A percentile compares a stretch with the other conserved stretches of the same genome.
phyloP scores from a whole-genome alignment of 2,888 invertebrate species.

The Vesta saturnalis region DNA sequence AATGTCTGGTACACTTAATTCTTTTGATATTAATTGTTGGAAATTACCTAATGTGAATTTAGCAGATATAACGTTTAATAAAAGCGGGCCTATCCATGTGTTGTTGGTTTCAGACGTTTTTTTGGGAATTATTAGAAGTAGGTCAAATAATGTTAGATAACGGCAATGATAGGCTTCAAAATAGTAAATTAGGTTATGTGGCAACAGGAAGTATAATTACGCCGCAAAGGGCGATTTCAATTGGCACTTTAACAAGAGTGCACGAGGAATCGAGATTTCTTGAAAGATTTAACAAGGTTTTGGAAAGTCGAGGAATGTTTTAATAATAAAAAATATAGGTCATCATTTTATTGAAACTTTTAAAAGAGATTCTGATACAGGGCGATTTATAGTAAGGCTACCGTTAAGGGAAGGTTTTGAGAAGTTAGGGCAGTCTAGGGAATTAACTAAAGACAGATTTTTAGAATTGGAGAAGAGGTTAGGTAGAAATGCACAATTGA shows the following conservation, averaged over 20 bases:
- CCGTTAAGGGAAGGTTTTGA: constrained; percentile 6
- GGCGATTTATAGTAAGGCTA: not conserved
- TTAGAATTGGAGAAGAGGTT: not conserved
- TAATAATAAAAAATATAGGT: not conserved
- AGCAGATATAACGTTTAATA: not conserved
- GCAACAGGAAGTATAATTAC: constrained; percentile 2
- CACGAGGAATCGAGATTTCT: not conserved
- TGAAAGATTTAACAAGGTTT: not conserved
- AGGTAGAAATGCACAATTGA: not conserved
- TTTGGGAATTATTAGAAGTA: not conserved
- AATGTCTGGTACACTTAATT: too few species aligned
- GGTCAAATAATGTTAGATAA: constrained; percentile 2
- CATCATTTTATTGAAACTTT: constrained; percentile 3
- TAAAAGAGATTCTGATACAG: constrained; percentile 1
- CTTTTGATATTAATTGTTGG: not conserved
- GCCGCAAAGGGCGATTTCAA: not conserved
- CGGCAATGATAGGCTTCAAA: not conserved
- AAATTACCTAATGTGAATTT: not conserved
- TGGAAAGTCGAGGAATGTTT: not conserved
- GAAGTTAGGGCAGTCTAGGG: not conserved
- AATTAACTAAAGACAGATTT: not conserved
- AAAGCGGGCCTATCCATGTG: not conserved
- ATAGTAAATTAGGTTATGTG: not conserved
- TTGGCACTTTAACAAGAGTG: not conserved
- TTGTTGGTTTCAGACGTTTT: not conserved